Percentiles rank a stretch among this genome's conserved stretches.
These are phyloP conservation scores for Deilephila elpenor DNA, from an alignment of 2,888 invertebrate species.

Conservation along the genomic window DNA sequence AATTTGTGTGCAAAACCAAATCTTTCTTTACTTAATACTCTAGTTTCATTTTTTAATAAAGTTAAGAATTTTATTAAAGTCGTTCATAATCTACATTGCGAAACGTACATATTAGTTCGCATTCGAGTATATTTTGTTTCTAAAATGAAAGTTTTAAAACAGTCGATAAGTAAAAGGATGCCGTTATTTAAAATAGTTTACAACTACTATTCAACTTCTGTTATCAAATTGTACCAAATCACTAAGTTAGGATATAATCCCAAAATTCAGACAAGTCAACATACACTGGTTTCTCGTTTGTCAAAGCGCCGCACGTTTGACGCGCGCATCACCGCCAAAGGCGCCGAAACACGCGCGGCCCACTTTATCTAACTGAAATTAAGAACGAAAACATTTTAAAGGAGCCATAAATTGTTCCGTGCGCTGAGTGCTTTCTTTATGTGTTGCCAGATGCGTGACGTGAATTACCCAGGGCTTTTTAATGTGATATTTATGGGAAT, in stretches of 20 bases:
- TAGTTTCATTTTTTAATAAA: too few species aligned
- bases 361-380: slow-evolving; percentile 79
- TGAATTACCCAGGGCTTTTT: slow-evolving; percentile 35
- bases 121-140: too few species aligned
- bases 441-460: slow-evolving; percentile 61
- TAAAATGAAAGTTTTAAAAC: too few species aligned
- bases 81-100: too few species aligned
- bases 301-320: slow-evolving; percentile 42
- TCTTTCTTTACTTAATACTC: too few species aligned
- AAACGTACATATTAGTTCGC: too few species aligned
- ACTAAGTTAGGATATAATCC: too few species aligned
- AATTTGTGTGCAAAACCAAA: too few species aligned
- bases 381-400: slow-evolving; percentile 81
- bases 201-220: too few species aligned
- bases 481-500: not conserved
- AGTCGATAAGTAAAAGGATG: too few species aligned
- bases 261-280: not conserved
- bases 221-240: not conserved
- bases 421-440: slow-evolving; percentile 59
- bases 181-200: too few species aligned
- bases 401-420: slow-evolving; percentile 69
- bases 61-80: too few species aligned
- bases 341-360: slow-evolving; percentile 69
- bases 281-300: not conserved
- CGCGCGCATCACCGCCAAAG: slow-evolving; percentile 72